Percentiles rank a stretch among this genome's conserved stretches.
Evolutionary conservation across 2,797 vertebrate genomes (phyloP).

Genomic region (Ataeniobius toweri): DNA sequence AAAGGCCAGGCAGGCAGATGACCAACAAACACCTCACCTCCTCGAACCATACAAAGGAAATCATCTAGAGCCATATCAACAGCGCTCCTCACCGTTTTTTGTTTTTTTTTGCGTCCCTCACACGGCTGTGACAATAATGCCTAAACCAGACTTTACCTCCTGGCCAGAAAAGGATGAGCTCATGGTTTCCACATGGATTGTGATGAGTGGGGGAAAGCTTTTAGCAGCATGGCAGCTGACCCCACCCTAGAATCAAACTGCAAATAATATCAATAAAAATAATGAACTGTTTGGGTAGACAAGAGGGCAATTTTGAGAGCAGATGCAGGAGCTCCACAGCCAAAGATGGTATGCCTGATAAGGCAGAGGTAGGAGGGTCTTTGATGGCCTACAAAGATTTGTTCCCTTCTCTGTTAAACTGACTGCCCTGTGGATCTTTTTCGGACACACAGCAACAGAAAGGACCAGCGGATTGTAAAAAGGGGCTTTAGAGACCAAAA

Average conservation of each 20-base stretch:
- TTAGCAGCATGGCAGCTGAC: constrained; percentile 73
- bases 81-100: constrained; percentile 21
- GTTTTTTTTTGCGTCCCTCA: constrained; percentile 27
- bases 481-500: constrained; percentile 53
- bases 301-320: constrained; percentile 3
- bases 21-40: constrained; percentile 51
- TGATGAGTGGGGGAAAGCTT: constrained; percentile 41
- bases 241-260: constrained; percentile 79
- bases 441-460: constrained; percentile 39
- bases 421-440: constrained; percentile 19
- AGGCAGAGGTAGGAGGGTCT: constrained; percentile 44
- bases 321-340: constrained; percentile 19
- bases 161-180: constrained; percentile 72
- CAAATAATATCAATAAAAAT: constrained; percentile 62
- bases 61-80: constrained; percentile 22
- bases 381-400: constrained; percentile 61
- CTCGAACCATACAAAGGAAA: constrained; percentile 30
- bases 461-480: constrained; percentile 42
- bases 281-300: constrained; percentile 9
- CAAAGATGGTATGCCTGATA: constrained; percentile 59
- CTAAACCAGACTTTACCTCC: constrained; percentile 78
- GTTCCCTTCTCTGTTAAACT: constrained; percentile 32
- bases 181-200: constrained; percentile 75
- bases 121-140: constrained; percentile 69
- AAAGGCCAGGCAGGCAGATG: constrained; percentile 65